Base-by-base conservation (phyloP, 2,113 vertebrate species). In the Leiothrix lutea region DNA sequence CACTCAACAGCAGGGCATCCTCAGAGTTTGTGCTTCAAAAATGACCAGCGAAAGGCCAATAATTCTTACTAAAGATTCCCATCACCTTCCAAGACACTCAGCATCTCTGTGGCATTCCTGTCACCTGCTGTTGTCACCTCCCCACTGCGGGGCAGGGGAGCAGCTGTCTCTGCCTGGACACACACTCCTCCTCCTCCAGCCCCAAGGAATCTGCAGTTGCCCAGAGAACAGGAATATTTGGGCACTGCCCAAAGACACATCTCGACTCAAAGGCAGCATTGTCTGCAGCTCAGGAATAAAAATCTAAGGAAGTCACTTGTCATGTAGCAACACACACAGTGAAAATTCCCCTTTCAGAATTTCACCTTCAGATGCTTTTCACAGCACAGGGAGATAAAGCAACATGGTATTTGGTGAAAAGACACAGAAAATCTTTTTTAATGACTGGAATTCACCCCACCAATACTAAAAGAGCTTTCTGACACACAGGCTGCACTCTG, bases 41-140 rank as follows among this genome's bases (percentile, higher is more conserved):
- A 14, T 1, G 15, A 51, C 44, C 2, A 15, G 17, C 12, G 40
- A 38, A 54, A 83, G 35, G 28, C 58, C 75, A 67, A 25, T 13
- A 25, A 53, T n/a, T n/a, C 57, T 36, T 6, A 11, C 25, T 51
- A 2, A 56, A 42, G 13, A 60, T 23, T 53, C 36, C 50, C 54
- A 42, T 18, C 48, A 8, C 47, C 33, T 82, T 31, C 25, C 53
- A 25, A 28, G 65, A 33, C 64, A 23, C 4, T 9, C 33, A 45
- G 86, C 87, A 48, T 6, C 58, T 9, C 67, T 2, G 42, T 4
- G 53, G 21, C 57, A 12, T 7, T 72, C 21, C 40, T 50, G 38
- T 11, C 2, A 14, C 24, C 5, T 14, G 50, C 1, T 2, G 15
- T 0, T 4, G 36, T 47, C 17, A 11, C 80, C 84, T 71, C 45